Percentiles rank a stretch among this genome's conserved stretches.
phyloP scores from a whole-genome alignment of 1,140 invertebrate genomes.

The Drosophila nebulosa region DNA sequence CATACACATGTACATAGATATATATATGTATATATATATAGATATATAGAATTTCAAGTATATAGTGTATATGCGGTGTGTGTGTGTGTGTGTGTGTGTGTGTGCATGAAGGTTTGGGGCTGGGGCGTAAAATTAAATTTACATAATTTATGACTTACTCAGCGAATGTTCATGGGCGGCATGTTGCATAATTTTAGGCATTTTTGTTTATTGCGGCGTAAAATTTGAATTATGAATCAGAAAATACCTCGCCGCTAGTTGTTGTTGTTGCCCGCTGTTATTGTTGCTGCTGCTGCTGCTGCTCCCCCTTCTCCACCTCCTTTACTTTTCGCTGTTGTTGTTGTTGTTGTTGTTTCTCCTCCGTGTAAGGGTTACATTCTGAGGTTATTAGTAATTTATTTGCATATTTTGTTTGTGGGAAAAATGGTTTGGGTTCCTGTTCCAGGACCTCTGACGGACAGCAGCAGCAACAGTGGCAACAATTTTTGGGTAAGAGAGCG shows the following conservation, averaged over 20 bases:
- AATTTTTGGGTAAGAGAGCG: background rate
- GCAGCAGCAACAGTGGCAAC: slow-evolving; percentile 20
- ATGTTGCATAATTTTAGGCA: slow-evolving; percentile 77
- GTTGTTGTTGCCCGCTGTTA: background rate
- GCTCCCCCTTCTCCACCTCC: too few relatives aligned
- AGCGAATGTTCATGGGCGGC: slow-evolving; percentile 70
- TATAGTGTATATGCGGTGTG: slow-evolving; percentile 1
- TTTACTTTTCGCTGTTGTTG: background rate
- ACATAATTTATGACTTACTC: slow-evolving; percentile 80
- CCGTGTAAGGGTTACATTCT: slow-evolving; percentile 75
- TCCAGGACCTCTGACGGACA: slow-evolving; percentile 52
- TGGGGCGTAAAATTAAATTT: slow-evolving; percentile 76
- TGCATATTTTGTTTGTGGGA: slow-evolving; percentile 71
- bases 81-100: background rate
- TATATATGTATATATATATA: slow-evolving; percentile 19
- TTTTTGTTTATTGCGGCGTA: slow-evolving; percentile 78
- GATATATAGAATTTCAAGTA: background rate
- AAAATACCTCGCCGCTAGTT: slow-evolving; percentile 29
- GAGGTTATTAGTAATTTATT: slow-evolving; percentile 77
- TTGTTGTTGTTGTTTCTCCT: slow-evolving; percentile 31
- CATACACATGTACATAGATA: slow-evolving; percentile 18
- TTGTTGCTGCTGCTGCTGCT: background rate
- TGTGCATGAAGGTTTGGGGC: slow-evolving; percentile 15
- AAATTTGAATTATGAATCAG: slow-evolving; percentile 77
- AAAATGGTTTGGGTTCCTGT: too few relatives aligned